Percentiles rank a stretch among this genome's conserved stretches.
These are phyloP conservation scores for Drosophila fulvimacula DNA, from an alignment of 2,888 invertebrate genomes.

Conservation along the genomic window DNA sequence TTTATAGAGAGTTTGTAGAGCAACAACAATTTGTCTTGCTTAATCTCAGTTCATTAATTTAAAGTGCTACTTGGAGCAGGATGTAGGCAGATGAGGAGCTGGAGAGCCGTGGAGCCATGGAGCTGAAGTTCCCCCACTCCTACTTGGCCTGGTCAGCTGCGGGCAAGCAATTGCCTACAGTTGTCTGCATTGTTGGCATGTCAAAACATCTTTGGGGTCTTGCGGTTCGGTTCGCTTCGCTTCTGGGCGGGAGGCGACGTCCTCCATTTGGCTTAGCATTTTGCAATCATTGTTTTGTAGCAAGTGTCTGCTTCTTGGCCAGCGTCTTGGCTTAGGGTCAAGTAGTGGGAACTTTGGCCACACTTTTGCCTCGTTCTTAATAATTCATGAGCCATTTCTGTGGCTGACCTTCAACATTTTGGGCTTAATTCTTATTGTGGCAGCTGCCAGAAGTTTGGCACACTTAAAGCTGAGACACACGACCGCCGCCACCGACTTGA, in stretches of 20 bases:
- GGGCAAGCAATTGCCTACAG: slow-evolving; percentile 20
- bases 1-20: slow-evolving; percentile 51
- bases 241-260: not conserved
- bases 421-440: slow-evolving; percentile 58
- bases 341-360: slow-evolving; percentile 42
- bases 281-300: slow-evolving; percentile 57
- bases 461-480: slow-evolving; percentile 31
- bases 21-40: slow-evolving; percentile 77
- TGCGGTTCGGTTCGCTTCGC: too few relatives aligned
- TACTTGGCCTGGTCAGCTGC: slow-evolving; percentile 20
- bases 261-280: slow-evolving; percentile 68
- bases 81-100: not conserved
- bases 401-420: slow-evolving; percentile 72
- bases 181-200: slow-evolving; percentile 40
- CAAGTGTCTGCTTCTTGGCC: not conserved
- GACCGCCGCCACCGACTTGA: slow-evolving; percentile 2
- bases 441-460: slow-evolving; percentile 25
- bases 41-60: slow-evolving; percentile 81
- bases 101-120: not conserved
- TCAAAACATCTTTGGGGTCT: slow-evolving; percentile 63
- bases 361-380: slow-evolving; percentile 59
- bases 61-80: slow-evolving; percentile 69
- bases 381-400: slow-evolving; percentile 72
- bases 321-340: slow-evolving; percentile 70
- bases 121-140: not conserved